These are phyloP conservation scores for Elmis aenea DNA, from an alignment of 2,888 invertebrate species.

Conservation along the genomic window DNA sequence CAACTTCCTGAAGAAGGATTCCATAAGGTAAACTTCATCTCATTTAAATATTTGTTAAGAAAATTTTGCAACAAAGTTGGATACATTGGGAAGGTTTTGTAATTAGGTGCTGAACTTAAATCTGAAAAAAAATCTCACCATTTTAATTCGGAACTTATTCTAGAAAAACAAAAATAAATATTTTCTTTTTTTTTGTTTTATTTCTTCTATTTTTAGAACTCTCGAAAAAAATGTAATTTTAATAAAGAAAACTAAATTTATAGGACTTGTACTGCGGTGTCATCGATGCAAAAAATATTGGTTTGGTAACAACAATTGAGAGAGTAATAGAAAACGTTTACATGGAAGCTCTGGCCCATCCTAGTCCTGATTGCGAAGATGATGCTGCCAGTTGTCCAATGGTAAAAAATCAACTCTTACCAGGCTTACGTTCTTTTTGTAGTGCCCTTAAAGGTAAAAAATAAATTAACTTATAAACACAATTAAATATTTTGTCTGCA, in stretches of 20 bases:
- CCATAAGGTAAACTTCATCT: constrained; percentile 72
- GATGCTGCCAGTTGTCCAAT: constrained; percentile 74
- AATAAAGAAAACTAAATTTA: constrained; percentile 7
- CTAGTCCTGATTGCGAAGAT: constrained; percentile 74
- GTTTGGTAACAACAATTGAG: constrained; percentile 81
- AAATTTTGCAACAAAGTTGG: too few species aligned
- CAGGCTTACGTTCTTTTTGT: constrained; percentile 80
- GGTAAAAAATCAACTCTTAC: constrained; percentile 77
- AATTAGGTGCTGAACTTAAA: too few species aligned
- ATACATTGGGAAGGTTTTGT: too few species aligned
- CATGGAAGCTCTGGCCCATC: constrained; percentile 83
- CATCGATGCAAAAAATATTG: constrained; percentile 71
- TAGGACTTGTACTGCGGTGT: constrained; percentile 67
- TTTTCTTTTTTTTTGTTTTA: too few species aligned
- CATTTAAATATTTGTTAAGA: too few species aligned
- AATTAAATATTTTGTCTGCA: constrained; percentile 29
- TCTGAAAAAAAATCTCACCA: too few species aligned
- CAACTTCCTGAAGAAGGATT: constrained; percentile 90
- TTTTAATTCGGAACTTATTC: too few species aligned
- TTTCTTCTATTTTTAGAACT: too few species aligned
- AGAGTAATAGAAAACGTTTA: constrained; percentile 84
- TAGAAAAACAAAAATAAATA: too few species aligned
- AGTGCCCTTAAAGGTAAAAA: constrained; percentile 76
- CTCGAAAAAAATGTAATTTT: neutral
- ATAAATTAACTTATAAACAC: neutral